Base-by-base conservation (phyloP, 1,140 invertebrate species). In the Listronotus oregonensis region DNA sequence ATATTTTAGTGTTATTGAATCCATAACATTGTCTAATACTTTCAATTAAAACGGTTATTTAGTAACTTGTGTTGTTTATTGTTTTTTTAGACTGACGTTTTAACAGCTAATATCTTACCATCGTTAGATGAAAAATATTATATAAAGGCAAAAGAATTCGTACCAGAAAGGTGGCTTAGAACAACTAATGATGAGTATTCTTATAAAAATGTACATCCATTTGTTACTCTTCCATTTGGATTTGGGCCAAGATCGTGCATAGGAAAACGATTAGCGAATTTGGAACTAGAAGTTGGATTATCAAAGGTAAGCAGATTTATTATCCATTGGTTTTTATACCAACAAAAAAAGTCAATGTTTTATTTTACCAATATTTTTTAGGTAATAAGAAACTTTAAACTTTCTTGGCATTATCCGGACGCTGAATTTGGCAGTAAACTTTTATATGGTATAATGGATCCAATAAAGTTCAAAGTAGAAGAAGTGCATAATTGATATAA, bases 261-360 rank as follows among this genome's bases (percentile, higher is more conserved):
- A 37, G 85, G 85, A 11, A 83, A 86, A 65, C 79, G 90, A 55
- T 85, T 93, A 68, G 90, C 90, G 4, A 86, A 90, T 73, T 80
- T 90, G 71, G 88, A 90, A 75, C 73, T 91, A 52, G 84, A 89
- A 73, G 80, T 88, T 18, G 83, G 86, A 39, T 62, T 89, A 6
- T 76, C 84, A n/a, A 83, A 85, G 72, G 74, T 76, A 70, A 66
- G 21, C 51, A 5, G 21, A n/a, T 27, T 27, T 3, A 27, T 27
- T 27, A 27, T 3, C 5, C 1, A 27, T 27, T 3, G 5, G 21
- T 12, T 44, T 67, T 34, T 32, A 12, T 31, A n/a, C 21, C 21
- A 27, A 1, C 21, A 27, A 1, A 5, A 27, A 3, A 27, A 27
- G 21, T 27, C 5, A 27, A 5, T 27, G 21, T 27, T 27, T 27